phyloP scores from a whole-genome alignment of 2,888 invertebrate species.

The Acanthacorydalis orientalis region DNA sequence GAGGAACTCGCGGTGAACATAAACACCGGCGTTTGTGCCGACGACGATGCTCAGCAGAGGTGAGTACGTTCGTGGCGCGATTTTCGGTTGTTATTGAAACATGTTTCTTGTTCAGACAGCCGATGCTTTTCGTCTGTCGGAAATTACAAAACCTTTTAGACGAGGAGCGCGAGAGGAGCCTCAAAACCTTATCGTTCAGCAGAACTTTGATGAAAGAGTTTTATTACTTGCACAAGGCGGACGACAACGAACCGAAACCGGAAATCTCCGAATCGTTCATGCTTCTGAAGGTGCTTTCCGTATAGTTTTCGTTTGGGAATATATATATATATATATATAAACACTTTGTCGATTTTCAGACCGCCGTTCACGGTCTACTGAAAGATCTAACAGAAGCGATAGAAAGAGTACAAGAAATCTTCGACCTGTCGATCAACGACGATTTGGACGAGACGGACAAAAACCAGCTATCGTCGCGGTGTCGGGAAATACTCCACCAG shows the following conservation, averaged over 20 bases:
- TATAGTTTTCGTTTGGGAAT: not conserved
- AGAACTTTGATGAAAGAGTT: constrained; percentile 53
- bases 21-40: constrained; percentile 1
- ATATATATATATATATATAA: not conserved
- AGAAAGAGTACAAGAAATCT: constrained; percentile 33
- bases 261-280: not conserved
- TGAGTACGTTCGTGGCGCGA: no score
- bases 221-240: not conserved
- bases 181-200: constrained; percentile 67
- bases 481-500: constrained; percentile 65
- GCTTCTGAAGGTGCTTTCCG: not conserved
- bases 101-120: constrained; percentile 27
- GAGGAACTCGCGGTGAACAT: constrained; percentile 22
- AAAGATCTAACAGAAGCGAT: constrained; percentile 37
- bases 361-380: constrained; percentile 36
- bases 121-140: constrained; percentile 48
- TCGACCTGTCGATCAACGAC: constrained; percentile 31
- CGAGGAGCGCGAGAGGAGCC: constrained; percentile 58
- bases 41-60: constrained; percentile 4
- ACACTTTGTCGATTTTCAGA: constrained; percentile 22
- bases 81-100: no score
- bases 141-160: constrained; percentile 66
- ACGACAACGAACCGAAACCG: not conserved
- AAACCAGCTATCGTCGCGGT: constrained; percentile 40
- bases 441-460: constrained; percentile 39